These are phyloP conservation scores for Silurus lanzhouensis DNA, from an alignment of 2,797 vertebrate species.

Conservation along the genomic window DNA sequence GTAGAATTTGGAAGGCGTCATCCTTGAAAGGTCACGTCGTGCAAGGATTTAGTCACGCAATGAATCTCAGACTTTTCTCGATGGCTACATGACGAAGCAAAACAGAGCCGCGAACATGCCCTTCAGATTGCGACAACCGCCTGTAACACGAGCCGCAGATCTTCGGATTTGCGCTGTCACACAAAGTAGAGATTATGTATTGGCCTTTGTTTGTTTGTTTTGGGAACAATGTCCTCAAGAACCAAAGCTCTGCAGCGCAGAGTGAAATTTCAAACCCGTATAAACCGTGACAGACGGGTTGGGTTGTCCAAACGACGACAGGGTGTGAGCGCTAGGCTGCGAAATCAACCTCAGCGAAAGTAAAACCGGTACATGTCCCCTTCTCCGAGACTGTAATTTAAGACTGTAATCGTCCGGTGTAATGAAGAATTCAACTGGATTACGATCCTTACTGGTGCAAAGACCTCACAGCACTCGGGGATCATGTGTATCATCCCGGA, in stretches of 20 bases:
- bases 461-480: conserved; percentile 30
- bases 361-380: not conserved
- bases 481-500: conserved; percentile 19
- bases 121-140: not conserved
- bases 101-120: not conserved
- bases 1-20: not conserved
- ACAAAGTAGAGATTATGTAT: conserved; percentile 34
- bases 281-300: conserved; percentile 16
- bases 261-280: conserved; percentile 28
- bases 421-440: conserved; percentile 35
- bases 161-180: conserved; percentile 20
- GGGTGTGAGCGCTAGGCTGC: conserved; percentile 8
- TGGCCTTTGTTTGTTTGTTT: conserved; percentile 22
- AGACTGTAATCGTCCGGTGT: conserved; percentile 19
- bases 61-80: not conserved
- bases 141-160: conserved; percentile 24
- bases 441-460: conserved; percentile 29
- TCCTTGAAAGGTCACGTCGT: not conserved
- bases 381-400: conserved; percentile 20
- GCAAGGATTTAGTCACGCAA: not conserved
- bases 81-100: not conserved
- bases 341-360: conserved; percentile 11
- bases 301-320: not conserved
- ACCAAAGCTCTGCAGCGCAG: not conserved
- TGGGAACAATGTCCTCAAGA: conserved; percentile 22